Percentiles rank a stretch among this genome's conserved stretches.
Evolutionary conservation across 2,113 vertebrate genomes (phyloP).

Genomic region (Sinocyclocheilus anshuiensis): DNA sequence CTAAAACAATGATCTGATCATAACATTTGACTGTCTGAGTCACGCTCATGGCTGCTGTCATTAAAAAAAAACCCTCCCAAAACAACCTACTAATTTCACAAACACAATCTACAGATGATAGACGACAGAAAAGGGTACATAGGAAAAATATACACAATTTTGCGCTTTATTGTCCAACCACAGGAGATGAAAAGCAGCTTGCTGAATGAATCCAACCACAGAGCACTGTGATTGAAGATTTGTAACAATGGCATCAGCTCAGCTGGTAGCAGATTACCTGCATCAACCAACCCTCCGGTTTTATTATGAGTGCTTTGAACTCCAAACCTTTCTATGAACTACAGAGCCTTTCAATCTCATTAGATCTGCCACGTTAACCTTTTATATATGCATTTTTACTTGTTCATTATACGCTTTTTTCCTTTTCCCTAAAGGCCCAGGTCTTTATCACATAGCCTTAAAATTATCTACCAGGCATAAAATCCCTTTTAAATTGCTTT

Average conservation of each 20-base stretch:
- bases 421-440: background rate
- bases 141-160: constrained; percentile 1
- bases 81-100: background rate
- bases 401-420: background rate
- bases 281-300: background rate
- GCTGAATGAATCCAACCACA: constrained; percentile 59
- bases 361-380: constrained; percentile 43
- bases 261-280: constrained; percentile 37
- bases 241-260: constrained; percentile 42
- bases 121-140: background rate
- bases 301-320: constrained; percentile 45
- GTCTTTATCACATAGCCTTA: constrained; percentile 6
- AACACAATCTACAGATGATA: constrained; percentile 7
- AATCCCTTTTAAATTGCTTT: constrained; percentile 28
- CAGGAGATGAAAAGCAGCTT: constrained; percentile 27
- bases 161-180: background rate
- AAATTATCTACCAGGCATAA: constrained; percentile 22
- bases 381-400: background rate
- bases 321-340: constrained; percentile 38
- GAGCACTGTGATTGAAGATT: constrained; percentile 45
- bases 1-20: background rate
- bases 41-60: background rate
- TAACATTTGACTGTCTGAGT: background rate
- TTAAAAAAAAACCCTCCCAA: background rate
- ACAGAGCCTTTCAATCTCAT: constrained; percentile 34